Evolutionary conservation across 2,113 vertebrate species (phyloP), one percentile per base, ranked within the genome.

Genomic region (Mastomys natalensis): DNA sequence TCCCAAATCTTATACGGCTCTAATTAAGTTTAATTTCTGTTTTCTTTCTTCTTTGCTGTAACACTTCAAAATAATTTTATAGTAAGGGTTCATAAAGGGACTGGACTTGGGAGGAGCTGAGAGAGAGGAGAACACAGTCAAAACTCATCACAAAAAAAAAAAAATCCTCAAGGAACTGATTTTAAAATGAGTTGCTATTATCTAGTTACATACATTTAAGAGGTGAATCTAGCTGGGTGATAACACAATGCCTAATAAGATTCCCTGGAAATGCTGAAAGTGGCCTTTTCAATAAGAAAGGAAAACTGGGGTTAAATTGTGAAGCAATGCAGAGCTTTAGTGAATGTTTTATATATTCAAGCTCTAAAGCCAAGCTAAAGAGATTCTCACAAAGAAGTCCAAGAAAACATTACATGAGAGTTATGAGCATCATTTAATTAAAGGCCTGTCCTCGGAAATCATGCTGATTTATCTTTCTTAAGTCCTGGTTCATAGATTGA

Each of bases 401-500:
- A 43, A 26, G 74, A 84, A 87, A 95, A 92, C 76, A 95, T 72
- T 77, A 94, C 91, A 37, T 24, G 40, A 94, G 87, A 97, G 86
- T 96, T 96, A 93, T 2, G 81, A 88, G 68, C 95, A 89, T 90
- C 77, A 96, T 95, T 97, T 96, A 94, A 98, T 98, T 97, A 98
- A 95, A 95, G 96, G 73, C 12, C 76, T 96, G 53, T 96, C 94
- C 88, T 98, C 80, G 2, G 0, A 94, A 80, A 90, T 90, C 93
- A 85, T 22, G 58, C 0, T 89, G 96, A 98, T 96, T 96, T 98
- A 96, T 92, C 60, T 92, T 24, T 92, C 84, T 15, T 24, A 76
- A 88, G 55, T 17, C 80, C n/a, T 97, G 76, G 37, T 53, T 89
- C 40, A 31, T 0, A 55, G 74, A 90, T 10, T 86, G 87, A 95